phyloP scores from a whole-genome alignment of 2,113 vertebrate species.

The Climacteris rufus region DNA sequence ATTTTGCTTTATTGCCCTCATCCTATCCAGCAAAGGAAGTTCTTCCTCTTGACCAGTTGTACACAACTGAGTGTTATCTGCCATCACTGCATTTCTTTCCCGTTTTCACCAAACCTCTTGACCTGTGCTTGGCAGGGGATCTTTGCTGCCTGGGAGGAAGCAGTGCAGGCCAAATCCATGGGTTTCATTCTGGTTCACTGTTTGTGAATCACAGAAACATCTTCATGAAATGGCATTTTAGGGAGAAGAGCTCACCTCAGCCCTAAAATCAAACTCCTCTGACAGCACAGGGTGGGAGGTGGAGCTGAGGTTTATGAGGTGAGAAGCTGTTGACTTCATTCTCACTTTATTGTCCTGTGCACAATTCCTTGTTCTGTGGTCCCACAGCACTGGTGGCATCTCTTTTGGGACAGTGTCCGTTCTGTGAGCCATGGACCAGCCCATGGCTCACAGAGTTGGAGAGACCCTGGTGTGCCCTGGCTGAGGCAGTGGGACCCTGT shows the following conservation, averaged over 20 bases:
- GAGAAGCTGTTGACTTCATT: background rate
- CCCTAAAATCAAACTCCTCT: background rate
- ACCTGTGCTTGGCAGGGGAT: background rate
- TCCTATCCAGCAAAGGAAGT: background rate
- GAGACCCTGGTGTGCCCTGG: background rate
- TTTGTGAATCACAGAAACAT: background rate
- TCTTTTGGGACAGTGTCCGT: background rate
- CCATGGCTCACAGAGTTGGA: background rate
- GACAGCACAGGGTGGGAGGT: background rate
- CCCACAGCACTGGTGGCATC: background rate
- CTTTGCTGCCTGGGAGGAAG: background rate
- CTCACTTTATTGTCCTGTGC: background rate
- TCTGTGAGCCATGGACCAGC: background rate
- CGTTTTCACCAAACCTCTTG: background rate
- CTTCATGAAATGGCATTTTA: background rate
- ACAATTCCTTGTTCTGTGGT: background rate
- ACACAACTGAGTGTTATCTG: background rate
- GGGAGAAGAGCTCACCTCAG: background rate
- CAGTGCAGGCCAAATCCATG: background rate
- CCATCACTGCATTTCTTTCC: background rate
- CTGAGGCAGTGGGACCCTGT: background rate
- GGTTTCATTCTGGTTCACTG: background rate
- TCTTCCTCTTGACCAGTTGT: background rate
- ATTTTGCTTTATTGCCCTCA: conserved; percentile 1
- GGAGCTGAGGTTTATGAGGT: background rate